These are phyloP conservation scores for Teleiodes luculella DNA, from an alignment of 2,888 invertebrate genomes.

Conservation along the genomic window DNA sequence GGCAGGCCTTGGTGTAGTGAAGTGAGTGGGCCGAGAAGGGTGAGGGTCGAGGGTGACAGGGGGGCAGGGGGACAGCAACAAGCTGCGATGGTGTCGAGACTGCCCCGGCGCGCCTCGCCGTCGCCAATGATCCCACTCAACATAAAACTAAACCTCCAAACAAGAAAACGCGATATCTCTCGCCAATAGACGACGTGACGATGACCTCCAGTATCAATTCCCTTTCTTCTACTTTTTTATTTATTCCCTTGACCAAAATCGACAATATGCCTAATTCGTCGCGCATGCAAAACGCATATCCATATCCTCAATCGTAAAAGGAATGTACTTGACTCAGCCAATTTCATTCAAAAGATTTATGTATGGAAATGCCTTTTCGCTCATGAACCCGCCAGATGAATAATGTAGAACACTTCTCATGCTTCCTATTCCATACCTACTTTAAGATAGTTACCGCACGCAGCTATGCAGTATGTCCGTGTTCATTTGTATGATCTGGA, in stretches of 20 bases:
- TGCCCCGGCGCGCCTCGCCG: conserved; percentile 58
- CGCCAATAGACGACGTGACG: conserved; percentile 39
- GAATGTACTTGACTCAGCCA: conserved; percentile 9
- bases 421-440: neutral
- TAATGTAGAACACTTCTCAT: conserved; percentile 11
- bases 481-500: neutral
- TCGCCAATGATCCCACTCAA: conserved; percentile 65
- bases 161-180: conserved; percentile 54
- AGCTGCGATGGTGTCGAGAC: conserved; percentile 46
- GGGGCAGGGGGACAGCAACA: conserved; percentile 46
- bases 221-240: conserved; percentile 20
- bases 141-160: conserved; percentile 63
- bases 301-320: conserved; percentile 7
- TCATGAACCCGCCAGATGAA: conserved; percentile 14
- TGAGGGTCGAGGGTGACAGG: conserved; percentile 14
- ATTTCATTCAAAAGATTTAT: conserved; percentile 10
- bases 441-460: neutral
- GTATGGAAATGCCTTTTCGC: conserved; percentile 13
- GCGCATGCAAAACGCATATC: conserved; percentile 7
- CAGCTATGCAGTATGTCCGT: conserved; percentile 1
- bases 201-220: conserved; percentile 18
- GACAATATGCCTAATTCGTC: conserved; percentile 1
- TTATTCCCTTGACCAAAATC: conserved; percentile 20
- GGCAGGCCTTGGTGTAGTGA: conserved; percentile 33
- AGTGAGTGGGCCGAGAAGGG: conserved; percentile 6